Percentiles rank a stretch among this genome's conserved stretches.
phyloP scores from a whole-genome alignment of 1,140 invertebrate species.

The Medauroidea extradentata region DNA sequence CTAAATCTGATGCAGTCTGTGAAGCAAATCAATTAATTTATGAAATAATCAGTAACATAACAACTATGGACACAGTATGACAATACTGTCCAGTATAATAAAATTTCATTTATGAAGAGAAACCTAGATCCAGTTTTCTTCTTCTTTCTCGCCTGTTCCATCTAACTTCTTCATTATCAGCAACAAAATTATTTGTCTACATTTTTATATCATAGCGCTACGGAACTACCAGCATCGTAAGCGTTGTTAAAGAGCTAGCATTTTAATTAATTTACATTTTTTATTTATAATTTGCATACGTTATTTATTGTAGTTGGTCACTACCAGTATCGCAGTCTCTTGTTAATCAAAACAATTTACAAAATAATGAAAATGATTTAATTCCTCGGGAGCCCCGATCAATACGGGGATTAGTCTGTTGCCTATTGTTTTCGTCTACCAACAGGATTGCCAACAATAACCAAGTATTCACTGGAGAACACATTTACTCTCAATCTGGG shows the following conservation, averaged over 20 bases:
- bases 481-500: conserved; percentile 91
- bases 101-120: conserved; percentile 1
- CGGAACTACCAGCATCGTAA: conserved; percentile 14
- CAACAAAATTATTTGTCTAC: background rate
- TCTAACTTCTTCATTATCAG: conserved; percentile 3
- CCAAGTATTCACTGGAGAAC: conserved; percentile 64
- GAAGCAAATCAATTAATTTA: no score
- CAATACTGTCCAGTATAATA: background rate
- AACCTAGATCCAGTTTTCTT: background rate
- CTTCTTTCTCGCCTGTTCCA: conserved; percentile 2
- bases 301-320: conserved; percentile 12
- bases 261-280: conserved; percentile 7
- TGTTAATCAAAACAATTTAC: conserved; percentile 15
- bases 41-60: background rate
- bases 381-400: background rate
- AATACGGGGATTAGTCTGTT: background rate
- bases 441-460: background rate
- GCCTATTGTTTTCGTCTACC: background rate
- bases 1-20: no score
- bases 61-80: background rate
- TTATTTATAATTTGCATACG: conserved; percentile 1
- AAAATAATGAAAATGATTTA: conserved; percentile 8
- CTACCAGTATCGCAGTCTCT: conserved; percentile 17
- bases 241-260: conserved; percentile 6
- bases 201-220: conserved; percentile 11